These are phyloP conservation scores for Blera fallax DNA, from an alignment of 2,888 invertebrate genomes.

Conservation along the genomic window DNA sequence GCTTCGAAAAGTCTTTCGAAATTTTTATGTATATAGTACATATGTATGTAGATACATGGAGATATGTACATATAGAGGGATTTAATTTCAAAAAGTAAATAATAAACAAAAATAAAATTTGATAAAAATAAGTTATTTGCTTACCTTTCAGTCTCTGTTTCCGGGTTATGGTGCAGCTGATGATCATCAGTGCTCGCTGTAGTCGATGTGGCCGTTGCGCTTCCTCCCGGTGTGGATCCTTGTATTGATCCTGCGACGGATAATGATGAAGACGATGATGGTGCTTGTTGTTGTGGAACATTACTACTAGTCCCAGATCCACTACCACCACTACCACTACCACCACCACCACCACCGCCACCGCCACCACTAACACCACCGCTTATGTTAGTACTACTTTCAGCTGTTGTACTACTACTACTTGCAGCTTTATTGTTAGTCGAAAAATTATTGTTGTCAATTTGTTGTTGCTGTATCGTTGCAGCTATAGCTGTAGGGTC, in stretches of 20 bases:
- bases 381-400: slow-evolving; percentile 3
- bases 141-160: slow-evolving; percentile 82
- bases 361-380: slow-evolving; percentile 18
- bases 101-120: neutral
- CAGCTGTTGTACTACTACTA: slow-evolving; percentile 44
- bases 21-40: too few species aligned
- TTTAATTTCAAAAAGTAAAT: neutral
- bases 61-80: neutral
- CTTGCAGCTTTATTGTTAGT: slow-evolving; percentile 78
- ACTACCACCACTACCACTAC: slow-evolving; percentile 40
- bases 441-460: slow-evolving; percentile 56
- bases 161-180: slow-evolving; percentile 77
- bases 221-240: slow-evolving; percentile 52
- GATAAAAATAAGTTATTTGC: too few species aligned
- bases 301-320: slow-evolving; percentile 34
- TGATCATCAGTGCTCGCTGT: slow-evolving; percentile 59
- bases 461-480: slow-evolving; percentile 73
- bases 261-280: slow-evolving; percentile 47
- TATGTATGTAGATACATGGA: too few species aligned
- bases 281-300: slow-evolving; percentile 34
- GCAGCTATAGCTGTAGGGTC: slow-evolving; percentile 77
- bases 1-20: too few species aligned
- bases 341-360: slow-evolving; percentile 18
- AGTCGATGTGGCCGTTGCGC: slow-evolving; percentile 55
- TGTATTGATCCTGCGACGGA: slow-evolving; percentile 57